Base-by-base conservation (phyloP, 1,140 invertebrate species). In the Bombus sibiricus region DNA sequence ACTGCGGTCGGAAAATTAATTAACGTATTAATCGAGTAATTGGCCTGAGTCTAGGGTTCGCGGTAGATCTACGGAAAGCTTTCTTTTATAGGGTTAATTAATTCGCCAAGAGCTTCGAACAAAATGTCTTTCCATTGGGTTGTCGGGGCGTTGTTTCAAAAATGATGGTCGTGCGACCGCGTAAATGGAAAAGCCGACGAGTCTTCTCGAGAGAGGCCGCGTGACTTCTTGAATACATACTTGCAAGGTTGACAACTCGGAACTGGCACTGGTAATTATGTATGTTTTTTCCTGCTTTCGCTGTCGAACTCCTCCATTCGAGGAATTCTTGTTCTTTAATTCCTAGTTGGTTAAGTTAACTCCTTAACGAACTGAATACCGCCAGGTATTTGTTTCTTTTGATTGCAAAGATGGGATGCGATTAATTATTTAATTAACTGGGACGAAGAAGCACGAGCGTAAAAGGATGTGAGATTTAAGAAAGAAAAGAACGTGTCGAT, bases 1-100 rank as follows among this genome's bases (percentile, higher is more conserved):
- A 0, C 3, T 9, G 39, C 34, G 25, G 39, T 8, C 15, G 28
- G 28, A 8, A 72, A 79, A 62, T 79, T 43, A 84, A 79, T 84
- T 84, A 79, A 84, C 62, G 66, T 37, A 72, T 84, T 79, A 84
- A 71, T 72, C 53, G 74, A 62, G 32, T 84, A 84, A 84, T 84
- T 84, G 53, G 68, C 76, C 53, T 79, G 32, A 39, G 32, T 68
- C 53, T 13, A 37, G 53, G 39, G 34, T n/a, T 72, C 79, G 39
- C 18, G 68, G 37, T n/a, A 72, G 77, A 72, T 75, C 43, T 22
- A 37, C 28, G 34, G 62, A 47, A n/a, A 74, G 32, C 43, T 71
- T 76, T 10, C 41, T 83, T 47, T 47, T 28, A 34, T 18, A 28
- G 28, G 82, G 13, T 22, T 78, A 71, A 84, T 84, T 84, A 84